Base-by-base conservation (phyloP, 2,888 invertebrate species). In the Linnaemya vulpina region DNA sequence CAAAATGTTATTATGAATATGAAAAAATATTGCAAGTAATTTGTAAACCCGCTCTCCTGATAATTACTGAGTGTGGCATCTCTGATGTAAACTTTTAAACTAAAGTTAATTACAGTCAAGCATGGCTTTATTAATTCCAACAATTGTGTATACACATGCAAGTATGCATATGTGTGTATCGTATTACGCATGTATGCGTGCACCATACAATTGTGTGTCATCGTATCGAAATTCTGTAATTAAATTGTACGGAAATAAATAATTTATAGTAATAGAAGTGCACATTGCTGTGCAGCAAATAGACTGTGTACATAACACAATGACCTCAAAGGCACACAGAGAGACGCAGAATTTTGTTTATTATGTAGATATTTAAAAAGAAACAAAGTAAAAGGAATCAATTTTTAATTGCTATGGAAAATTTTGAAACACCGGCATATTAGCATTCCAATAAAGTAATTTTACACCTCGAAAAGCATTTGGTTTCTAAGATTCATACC, bases 181-280 rank as follows among this genome's bases (percentile, higher is more conserved):
- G 10, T 1, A 3, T 1, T 51, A 15, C 20, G 9, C 15, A 49
- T 75, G 46, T 53, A 30, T 55, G 40, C 30, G 22, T 74, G 49
- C 49, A 22, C n/a, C 60, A 9, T 49, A 58, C 49, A 30, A 1
- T 68, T 67, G 63, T 84, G 71, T 81, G 55, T 25, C 74, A 70
- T 51, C 70, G 60, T 70, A 78, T 71, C 40, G 49, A 75, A 78
- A 85, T 75, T 82, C 75, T 82, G 35, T 82, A 82, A 82, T 85
- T 82, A 82, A 85, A 82, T 79, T 75, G 85, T 85, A 85, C 82
- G 85, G 85, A 85, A 85, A 85, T 79, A 85, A 82, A 85, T 85
- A 85, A 79, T 82, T 85, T 82, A 85, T 60, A 65, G 60, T 55
- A 85, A 82, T 82, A 75, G 70, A 79, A 63, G 75, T 75, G 78